Evolutionary conservation across 1,140 invertebrate genomes (phyloP).

Genomic region (Halictus rubicundus): DNA sequence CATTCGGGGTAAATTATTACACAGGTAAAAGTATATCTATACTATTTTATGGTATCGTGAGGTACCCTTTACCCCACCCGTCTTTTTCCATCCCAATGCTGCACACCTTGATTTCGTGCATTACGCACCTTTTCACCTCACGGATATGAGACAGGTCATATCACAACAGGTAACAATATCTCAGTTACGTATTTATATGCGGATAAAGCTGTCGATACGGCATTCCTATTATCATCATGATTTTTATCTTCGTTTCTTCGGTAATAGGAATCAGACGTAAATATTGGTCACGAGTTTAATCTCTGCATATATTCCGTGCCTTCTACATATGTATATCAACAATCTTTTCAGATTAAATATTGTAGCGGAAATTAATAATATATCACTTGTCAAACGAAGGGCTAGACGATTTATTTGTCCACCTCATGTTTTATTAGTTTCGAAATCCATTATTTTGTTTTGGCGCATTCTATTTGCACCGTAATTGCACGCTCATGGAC

Average conservation of each 20-base stretch:
- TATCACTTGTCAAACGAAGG: neutral
- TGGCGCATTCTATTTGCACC: constrained; percentile 9
- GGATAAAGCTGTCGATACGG: neutral
- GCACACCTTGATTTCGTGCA: constrained; percentile 64
- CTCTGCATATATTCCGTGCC: neutral
- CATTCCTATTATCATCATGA: neutral
- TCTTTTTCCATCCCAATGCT: constrained; percentile 48
- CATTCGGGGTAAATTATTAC: constrained; percentile 8
- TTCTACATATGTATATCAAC: neutral
- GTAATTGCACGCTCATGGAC: neutral
- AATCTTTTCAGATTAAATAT: neutral
- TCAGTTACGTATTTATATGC: constrained; percentile 1
- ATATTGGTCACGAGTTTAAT: neutral
- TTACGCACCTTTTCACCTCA: constrained; percentile 56
- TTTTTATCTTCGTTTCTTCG: neutral
- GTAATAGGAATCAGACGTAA: constrained; percentile 11
- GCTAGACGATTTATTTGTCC: neutral
- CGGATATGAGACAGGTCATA: constrained; percentile 59
- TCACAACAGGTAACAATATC: constrained; percentile 54
- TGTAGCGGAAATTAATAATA: neutral
- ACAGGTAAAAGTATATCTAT: constrained; percentile 13
- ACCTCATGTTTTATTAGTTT: neutral
- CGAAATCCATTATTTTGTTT: neutral
- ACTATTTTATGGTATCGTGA: constrained; percentile 17
- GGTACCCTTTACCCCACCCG: constrained; percentile 43